Evolutionary conservation across 2,888 invertebrate genomes (phyloP), one percentile per base, ranked within the genome.

Genomic region (Macropis europaea): DNA sequence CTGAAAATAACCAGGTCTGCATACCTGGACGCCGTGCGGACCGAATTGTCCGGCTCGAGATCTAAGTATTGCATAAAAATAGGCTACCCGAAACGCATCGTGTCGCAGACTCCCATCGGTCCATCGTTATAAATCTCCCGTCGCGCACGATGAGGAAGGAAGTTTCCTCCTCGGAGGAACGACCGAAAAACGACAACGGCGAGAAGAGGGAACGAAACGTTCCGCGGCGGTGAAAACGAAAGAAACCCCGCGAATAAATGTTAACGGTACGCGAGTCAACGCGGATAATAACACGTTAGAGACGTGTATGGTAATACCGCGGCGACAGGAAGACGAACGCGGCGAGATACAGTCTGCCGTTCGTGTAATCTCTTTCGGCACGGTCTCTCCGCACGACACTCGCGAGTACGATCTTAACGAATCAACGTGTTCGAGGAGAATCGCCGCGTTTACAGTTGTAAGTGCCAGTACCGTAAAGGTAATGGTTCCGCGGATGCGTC

Each of bases 241-340:
- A 11, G 36, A 26, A 52, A 50, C 38, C 6, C 17, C 32, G 60
- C 42, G 36, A 54, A 75, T 61, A 57, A 43, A 73, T 45, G 53
- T 69, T 73, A 76, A 76, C 64, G 63, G 68, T 59, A 56, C 43
- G 34, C 45, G 66, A 63, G 66, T 69, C 53, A 40, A 62, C 54
- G 47, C 47, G 28, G 67, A 62, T 60, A 75, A 80, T 59, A 53
- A 69, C 74, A 30, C 47, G 53, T 71, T 50, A 63, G 54, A 62
- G 17, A 45, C 53, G 47, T 32, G 34, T 34, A 17, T 40, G 36
- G 50, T 42, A 53, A 68, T 59, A 24, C 36, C n/a, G 13, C 19
- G 64, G 42, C 19, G 3, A 11, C 13, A 1, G 15, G 34, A 24
- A 32, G 40, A 34, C 34, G 22, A 22, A 54, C 24, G 22, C 19